phyloP scores from a whole-genome alignment of 2,113 vertebrate species.

The Heptranchias perlo region DNA sequence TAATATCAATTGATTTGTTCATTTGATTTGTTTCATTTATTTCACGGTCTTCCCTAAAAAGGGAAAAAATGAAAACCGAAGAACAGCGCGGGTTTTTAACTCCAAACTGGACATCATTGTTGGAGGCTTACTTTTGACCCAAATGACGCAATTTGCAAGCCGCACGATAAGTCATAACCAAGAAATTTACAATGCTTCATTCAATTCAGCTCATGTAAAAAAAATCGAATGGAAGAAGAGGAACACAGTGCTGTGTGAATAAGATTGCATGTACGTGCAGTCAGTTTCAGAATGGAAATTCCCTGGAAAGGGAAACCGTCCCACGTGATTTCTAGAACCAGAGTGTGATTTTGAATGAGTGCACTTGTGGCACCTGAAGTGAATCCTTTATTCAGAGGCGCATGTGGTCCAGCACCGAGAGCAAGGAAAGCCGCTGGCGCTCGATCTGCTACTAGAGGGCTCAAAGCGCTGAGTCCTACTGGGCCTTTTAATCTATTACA shows the following conservation, averaged over 20 bases:
- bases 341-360: conserved; percentile 27
- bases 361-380: conserved; percentile 4
- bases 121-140: background rate
- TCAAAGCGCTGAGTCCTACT: background rate
- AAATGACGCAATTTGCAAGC: background rate
- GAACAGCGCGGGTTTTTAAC: background rate
- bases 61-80: background rate
- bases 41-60: background rate
- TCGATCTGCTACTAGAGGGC: background rate
- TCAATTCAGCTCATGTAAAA: background rate
- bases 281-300: conserved; percentile 17
- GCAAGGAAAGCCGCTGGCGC: background rate
- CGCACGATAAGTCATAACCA: background rate
- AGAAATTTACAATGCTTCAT: background rate
- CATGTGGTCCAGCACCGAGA: background rate
- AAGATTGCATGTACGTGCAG: background rate
- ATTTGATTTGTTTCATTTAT: background rate
- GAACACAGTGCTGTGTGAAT: background rate
- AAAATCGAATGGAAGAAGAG: background rate
- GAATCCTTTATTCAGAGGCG: conserved; percentile 9
- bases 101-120: background rate
- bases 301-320: background rate
- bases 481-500: background rate
- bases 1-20: background rate
- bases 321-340: background rate